Conservation (phyloP, 2,113 vertebrate species). For the Takifugu bimaculatus region DNA sequence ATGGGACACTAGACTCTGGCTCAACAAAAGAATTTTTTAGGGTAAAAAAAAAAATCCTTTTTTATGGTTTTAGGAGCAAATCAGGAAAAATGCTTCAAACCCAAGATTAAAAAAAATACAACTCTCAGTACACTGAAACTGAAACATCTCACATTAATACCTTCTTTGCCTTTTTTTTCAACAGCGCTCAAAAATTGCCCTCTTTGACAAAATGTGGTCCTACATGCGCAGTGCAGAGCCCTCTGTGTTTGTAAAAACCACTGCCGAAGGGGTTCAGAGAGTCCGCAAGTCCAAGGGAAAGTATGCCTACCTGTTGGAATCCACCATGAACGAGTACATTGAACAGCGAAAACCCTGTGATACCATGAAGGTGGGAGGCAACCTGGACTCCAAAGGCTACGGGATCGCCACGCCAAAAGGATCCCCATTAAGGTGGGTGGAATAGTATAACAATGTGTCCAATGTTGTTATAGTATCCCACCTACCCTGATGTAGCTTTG, state of each 20-base stretch:
- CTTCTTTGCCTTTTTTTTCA: conserved; percentile 30
- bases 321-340: conserved; percentile 99
- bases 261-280: conserved; percentile 93
- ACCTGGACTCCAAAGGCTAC: conserved; percentile 99
- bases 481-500: conserved; percentile 99
- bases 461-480: conserved; percentile 99
- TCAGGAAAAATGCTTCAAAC: background rate
- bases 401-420: conserved; percentile 99
- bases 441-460: conserved; percentile 99
- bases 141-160: background rate
- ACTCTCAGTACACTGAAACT: no score
- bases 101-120: no score
- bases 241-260: conserved; percentile 98
- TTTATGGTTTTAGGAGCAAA: background rate
- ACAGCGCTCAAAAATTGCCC: conserved; percentile 99
- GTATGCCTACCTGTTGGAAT: conserved; percentile 98
- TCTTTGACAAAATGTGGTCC: conserved; percentile 99
- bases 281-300: conserved; percentile 99
- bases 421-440: conserved; percentile 99
- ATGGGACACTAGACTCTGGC: conserved; percentile 96
- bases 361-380: conserved; percentile 99
- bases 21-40: conserved; percentile 99
- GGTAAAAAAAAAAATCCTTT: conserved; percentile 74
- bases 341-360: conserved; percentile 98
- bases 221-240: conserved; percentile 98